Conservation (phyloP, 2,113 vertebrate species). For the Cynoglossus semilaevis region DNA sequence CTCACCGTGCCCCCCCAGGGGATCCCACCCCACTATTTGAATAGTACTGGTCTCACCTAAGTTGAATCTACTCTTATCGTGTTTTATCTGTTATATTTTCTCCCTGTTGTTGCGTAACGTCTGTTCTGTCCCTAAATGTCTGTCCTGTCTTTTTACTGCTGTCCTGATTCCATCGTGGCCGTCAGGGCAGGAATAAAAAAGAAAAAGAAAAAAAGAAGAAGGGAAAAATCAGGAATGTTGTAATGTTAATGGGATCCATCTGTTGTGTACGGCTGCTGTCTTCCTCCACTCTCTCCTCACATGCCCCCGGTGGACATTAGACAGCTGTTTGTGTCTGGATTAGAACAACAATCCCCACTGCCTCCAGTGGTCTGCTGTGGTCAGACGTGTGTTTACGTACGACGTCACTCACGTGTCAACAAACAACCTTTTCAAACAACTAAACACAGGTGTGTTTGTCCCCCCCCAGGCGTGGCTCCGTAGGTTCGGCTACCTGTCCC, state of each 20-base stretch:
- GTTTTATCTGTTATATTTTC: too few species aligned
- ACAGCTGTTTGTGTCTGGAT: constrained; percentile 6
- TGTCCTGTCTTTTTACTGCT: constrained; percentile 2
- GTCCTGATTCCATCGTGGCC: constrained; percentile 19
- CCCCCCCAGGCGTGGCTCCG: constrained; percentile 87
- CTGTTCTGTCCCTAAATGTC: background rate
- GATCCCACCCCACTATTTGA: too few species aligned
- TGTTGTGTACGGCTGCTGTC: constrained; percentile 49
- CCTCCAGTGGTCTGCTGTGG: too few species aligned
- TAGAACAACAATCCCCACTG: background rate
- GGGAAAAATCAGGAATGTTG: constrained; percentile 45
- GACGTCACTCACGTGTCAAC: too few species aligned
- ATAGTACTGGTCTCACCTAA: too few species aligned
- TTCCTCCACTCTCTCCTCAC: constrained; percentile 35
- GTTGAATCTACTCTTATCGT: too few species aligned
- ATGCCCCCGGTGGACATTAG: constrained; percentile 28
- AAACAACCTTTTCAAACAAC: background rate
- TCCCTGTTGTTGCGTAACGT: too few species aligned
- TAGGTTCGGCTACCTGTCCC: constrained; percentile 90
- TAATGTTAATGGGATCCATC: constrained; percentile 61
- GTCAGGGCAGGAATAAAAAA: constrained; percentile 31
- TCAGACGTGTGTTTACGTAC: too few species aligned
- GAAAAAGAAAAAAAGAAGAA: background rate
- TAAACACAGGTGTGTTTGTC: background rate
- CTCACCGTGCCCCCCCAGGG: too few species aligned